Base-by-base conservation (phyloP, 2,888 invertebrate genomes). In the Odiellus spinosus region DNA sequence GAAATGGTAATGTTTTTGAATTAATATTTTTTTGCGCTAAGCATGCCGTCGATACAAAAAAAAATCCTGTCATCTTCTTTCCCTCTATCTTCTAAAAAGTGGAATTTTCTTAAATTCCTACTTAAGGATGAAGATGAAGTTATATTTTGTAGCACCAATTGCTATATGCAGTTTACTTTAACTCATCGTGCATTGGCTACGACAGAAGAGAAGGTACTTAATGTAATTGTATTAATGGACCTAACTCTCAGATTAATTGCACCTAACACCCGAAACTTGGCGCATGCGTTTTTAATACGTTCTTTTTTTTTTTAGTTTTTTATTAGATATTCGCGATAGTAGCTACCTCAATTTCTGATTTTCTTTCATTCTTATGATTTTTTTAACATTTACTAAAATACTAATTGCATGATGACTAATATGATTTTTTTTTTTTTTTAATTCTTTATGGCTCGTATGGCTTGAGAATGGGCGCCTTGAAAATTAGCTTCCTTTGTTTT, bases 161-260 rank as follows among this genome's bases (percentile, higher is more conserved):
- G 95, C 65, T 88, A 83, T 66, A 80, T 83, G 70, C 82, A 86
- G 63, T 88, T 87, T 65, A 76, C 79, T 21, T 67, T 77, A 19
- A 74, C 75, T 59, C 75, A 77, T 58, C 69, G 74, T 54, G 70
- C 73, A 14, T 47, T 53, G 20, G 68, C 68, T 8, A 67, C 70
- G 71, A 3, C 49, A 2, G 73, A 74, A 60, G 74, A 75, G 50
- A 76, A 75, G 67, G 74, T 73, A 50, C 48, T 53, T 35, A 32
- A 48, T 39, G 44, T 51, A 39, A 48, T 49, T 14, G 48, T 48
- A 17, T 26, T 26, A 26, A 26, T 26, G 26, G 26, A 26, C 26
- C 26, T 26, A 26, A 26, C 26, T 26, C 26, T 26, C 26, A 26
- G 4, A 6, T 26, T 26, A 26, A 26, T 8, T 8, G 26, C 26